Evolutionary conservation across 2,888 invertebrate genomes (phyloP).

Genomic region (Xestobium rufovillosum): DNA sequence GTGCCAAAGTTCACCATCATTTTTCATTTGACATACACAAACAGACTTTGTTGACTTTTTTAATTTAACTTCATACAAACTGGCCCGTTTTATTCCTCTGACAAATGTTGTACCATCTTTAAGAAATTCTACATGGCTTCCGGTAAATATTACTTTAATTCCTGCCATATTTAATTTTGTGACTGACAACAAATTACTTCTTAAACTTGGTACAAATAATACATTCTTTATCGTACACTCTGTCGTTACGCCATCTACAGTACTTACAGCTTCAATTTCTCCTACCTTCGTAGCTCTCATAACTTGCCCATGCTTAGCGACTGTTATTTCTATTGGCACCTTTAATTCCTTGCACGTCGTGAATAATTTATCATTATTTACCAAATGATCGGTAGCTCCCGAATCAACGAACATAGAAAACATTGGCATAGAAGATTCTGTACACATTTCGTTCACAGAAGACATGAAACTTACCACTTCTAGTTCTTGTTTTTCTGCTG

Average conservation of each 20-base stretch:
- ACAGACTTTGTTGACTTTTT: too few species aligned
- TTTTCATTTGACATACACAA: too few species aligned
- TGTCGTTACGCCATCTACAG: slow-evolving; percentile 4
- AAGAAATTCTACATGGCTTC: slow-evolving; percentile 10
- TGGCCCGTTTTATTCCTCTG: slow-evolving; percentile 10
- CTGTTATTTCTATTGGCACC: slow-evolving; percentile 9
- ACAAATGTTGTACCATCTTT: slow-evolving; percentile 9
- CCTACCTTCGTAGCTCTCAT: slow-evolving; percentile 14
- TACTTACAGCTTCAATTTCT: slow-evolving; percentile 10
- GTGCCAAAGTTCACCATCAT: too few species aligned
- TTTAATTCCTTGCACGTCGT: slow-evolving; percentile 5
- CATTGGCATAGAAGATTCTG: too few species aligned
- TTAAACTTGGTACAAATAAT: too few species aligned
- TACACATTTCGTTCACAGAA: too few species aligned
- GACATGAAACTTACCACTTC: too few species aligned
- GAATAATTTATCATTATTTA: slow-evolving; percentile 11
- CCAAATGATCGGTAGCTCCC: slow-evolving; percentile 18
- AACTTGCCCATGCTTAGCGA: slow-evolving; percentile 14
- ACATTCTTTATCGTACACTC: too few species aligned
- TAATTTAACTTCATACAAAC: slow-evolving; percentile 14
- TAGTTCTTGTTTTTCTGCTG: too few species aligned
- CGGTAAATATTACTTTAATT: slow-evolving; percentile 13
- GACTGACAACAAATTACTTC: slow-evolving; percentile 16
- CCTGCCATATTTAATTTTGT: slow-evolving; percentile 13
- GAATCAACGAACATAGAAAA: slow-evolving; percentile 13